Conservation (phyloP, 2,888 invertebrate genomes). For the Calliopum simillimum region DNA sequence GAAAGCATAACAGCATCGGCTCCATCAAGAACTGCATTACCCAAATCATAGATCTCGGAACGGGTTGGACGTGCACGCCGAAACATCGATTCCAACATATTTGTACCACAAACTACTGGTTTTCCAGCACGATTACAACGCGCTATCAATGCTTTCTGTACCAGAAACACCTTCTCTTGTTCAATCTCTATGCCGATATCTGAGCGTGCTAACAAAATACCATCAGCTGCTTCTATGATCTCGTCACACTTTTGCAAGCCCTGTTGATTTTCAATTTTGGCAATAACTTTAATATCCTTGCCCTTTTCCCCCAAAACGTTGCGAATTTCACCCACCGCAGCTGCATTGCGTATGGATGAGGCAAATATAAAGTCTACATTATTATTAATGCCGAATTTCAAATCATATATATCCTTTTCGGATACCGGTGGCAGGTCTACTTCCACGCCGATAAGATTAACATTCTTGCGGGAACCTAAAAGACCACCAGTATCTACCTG, state of each 20-base stretch:
- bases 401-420: slow-evolving; percentile 91
- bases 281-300: slow-evolving; percentile 90
- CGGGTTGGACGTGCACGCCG: slow-evolving; percentile 92
- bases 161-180: slow-evolving; percentile 93
- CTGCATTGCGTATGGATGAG: slow-evolving; percentile 91
- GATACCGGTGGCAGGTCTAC: slow-evolving; percentile 97
- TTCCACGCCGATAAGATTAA: slow-evolving; percentile 91
- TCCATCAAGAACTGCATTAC: slow-evolving; percentile 95
- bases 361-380: slow-evolving; percentile 90
- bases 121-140: slow-evolving; percentile 93
- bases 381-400: slow-evolving; percentile 88
- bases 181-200: slow-evolving; percentile 98
- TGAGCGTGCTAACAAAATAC: slow-evolving; percentile 96
- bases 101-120: slow-evolving; percentile 95
- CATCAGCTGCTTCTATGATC: slow-evolving; percentile 91
- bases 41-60: slow-evolving; percentile 96
- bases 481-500: slow-evolving; percentile 92
- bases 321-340: slow-evolving; percentile 85
- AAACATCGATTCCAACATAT: slow-evolving; percentile 97
- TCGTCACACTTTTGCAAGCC: slow-evolving; percentile 91
- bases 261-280: slow-evolving; percentile 98
- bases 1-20: slow-evolving; percentile 98
- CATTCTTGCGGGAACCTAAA: slow-evolving; percentile 93
- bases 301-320: slow-evolving; percentile 85
- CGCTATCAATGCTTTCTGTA: slow-evolving; percentile 96